Conservation (phyloP, 2,888 invertebrate species). For the Tortricodes alternella region DNA sequence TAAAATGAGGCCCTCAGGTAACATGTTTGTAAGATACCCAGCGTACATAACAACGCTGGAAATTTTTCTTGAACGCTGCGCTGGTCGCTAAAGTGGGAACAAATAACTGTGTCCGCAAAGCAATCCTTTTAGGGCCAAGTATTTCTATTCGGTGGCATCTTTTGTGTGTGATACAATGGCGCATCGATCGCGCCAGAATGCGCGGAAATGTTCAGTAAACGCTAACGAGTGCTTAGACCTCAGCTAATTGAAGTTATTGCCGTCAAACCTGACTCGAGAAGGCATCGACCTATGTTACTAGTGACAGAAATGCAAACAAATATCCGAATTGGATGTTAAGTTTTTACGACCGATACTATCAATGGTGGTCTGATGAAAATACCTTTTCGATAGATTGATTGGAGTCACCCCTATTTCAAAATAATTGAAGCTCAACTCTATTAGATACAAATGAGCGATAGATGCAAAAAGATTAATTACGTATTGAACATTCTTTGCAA, state of each 20-base stretch:
- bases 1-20: constrained; percentile 10
- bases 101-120: constrained; percentile 61
- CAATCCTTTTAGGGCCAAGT: constrained; percentile 64
- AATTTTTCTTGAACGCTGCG: constrained; percentile 27
- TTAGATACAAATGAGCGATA: constrained; percentile 10
- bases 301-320: neutral
- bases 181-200: constrained; percentile 70
- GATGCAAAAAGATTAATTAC: constrained; percentile 23
- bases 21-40: constrained; percentile 1
- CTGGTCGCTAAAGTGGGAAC: constrained; percentile 55
- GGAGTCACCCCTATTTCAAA: constrained; percentile 12
- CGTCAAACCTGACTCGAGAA: constrained; percentile 27
- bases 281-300: constrained; percentile 13
- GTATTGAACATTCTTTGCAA: neutral
- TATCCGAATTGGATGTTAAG: neutral
- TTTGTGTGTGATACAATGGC: constrained; percentile 74
- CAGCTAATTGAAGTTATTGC: constrained; percentile 73
- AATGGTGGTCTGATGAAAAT: constrained; percentile 1
- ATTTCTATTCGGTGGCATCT: constrained; percentile 71
- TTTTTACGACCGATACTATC: neutral
- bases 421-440: constrained; percentile 22
- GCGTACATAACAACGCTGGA: constrained; percentile 5
- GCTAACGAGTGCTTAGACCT: constrained; percentile 62
- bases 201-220: constrained; percentile 63
- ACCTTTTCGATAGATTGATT: neutral